Evolutionary conservation across 1,140 invertebrate species (phyloP), one percentile per base, ranked within the genome.

Genomic region (Tribolium castaneum): DNA sequence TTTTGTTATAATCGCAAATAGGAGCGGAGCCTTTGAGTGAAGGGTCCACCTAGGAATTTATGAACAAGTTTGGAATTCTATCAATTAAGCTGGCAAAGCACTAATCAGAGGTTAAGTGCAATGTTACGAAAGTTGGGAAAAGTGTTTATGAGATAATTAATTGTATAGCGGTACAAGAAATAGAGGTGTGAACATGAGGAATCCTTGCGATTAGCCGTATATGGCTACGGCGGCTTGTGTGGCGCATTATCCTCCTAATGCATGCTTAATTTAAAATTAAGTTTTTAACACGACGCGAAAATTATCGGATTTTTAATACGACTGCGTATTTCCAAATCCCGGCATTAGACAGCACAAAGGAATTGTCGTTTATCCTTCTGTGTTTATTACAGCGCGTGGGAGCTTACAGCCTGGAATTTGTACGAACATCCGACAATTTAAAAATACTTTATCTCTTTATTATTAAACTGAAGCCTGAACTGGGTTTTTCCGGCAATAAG

Each of bases 111-210:
- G 16, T 52, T 52, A 52, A 52, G 51, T 52, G 51, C 16, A 52
- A 14, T 52, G 51, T 52, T 52, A 52, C 12, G 16, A 52, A 52
- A 52, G 51, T 16, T 52, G 6, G 13, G 51, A 52, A 45, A 52
- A 52, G 51, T 52, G 51, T 52, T 52, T 52, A 52, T 52, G 12
- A 52, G 51, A 52, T 19, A 52, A 14, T 52, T 52, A 52, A 52
- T 52, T 52, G 51, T 52, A 52, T 52, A 52, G 51, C 51, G 51
- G 51, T 52, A 52, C 39, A 45, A 45, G 39, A 52, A 52, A 52
- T 52, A 52, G 16, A 52, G 51, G 51, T 52, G 51, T 52, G 51
- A 52, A 52, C 51, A 52, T 16, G 51, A 52, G 51, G 39, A 52
- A 52, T 52, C 51, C 51, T 52, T 52, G 16, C 51, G 39, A 45